Conservation (phyloP, 2,888 invertebrate genomes). For the Mythimna albipuncta region DNA sequence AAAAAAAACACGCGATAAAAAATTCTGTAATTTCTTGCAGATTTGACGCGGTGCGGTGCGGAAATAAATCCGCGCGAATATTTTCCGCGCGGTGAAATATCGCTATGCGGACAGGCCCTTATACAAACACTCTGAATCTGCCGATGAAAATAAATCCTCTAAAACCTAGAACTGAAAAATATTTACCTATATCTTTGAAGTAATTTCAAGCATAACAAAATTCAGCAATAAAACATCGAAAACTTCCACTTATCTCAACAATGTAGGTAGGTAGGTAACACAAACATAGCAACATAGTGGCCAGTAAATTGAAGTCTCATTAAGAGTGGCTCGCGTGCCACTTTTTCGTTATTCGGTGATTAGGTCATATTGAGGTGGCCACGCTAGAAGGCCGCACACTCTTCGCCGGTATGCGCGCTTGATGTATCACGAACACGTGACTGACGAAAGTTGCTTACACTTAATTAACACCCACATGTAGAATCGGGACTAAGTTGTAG, state of each 20-base stretch:
- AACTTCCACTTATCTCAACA: not conserved
- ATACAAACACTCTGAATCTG: no score
- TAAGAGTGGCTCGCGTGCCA: slow-evolving; percentile 58
- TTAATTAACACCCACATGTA: slow-evolving; percentile 17
- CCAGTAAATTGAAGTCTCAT: slow-evolving; percentile 52
- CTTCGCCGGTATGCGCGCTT: slow-evolving; percentile 38
- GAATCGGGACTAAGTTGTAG: slow-evolving; percentile 9
- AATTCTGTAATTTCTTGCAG: no score
- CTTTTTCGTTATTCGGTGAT: slow-evolving; percentile 60
- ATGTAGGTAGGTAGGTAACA: slow-evolving; percentile 19
- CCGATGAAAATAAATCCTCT: not conserved
- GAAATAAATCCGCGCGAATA: no score
- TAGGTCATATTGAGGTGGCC: slow-evolving; percentile 56
- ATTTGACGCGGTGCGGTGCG: no score
- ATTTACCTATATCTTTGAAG: no score
- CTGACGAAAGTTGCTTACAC: slow-evolving; percentile 41
- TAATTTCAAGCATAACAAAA: not conserved
- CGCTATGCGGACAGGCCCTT: no score
- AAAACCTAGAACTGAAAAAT: no score
- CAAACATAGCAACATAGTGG: slow-evolving; percentile 33
- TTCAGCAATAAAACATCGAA: not conserved
- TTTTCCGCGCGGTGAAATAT: no score
- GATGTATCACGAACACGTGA: slow-evolving; percentile 54
- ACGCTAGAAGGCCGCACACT: slow-evolving; percentile 41
- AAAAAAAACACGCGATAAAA: no score